Evolutionary conservation across 1,140 invertebrate genomes (phyloP).

Genomic region (Tyrophagus putrescentiae): DNA sequence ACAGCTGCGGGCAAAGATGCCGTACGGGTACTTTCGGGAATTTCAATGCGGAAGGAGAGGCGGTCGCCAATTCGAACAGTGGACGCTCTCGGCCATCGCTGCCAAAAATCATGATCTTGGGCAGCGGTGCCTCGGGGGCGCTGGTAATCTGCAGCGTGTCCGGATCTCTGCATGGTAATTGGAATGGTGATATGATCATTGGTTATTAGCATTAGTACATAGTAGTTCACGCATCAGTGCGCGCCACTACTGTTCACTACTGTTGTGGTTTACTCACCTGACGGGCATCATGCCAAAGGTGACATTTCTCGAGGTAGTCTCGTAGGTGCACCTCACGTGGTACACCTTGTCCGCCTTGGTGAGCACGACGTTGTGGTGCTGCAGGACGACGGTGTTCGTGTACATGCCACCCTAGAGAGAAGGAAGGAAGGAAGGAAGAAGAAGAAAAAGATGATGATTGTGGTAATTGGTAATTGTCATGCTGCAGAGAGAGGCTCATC

Average conservation of each 20-base stretch:
- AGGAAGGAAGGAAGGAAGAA: slow-evolving; percentile 29
- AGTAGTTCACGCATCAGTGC: neutral
- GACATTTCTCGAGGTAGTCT: slow-evolving; percentile 89
- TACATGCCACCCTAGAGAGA: slow-evolving; percentile 68
- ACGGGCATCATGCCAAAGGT: slow-evolving; percentile 95
- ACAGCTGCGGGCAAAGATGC: slow-evolving; percentile 84
- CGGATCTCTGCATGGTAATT: slow-evolving; percentile 49
- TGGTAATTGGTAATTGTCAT: neutral
- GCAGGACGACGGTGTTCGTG: slow-evolving; percentile 81
- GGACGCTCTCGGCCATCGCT: slow-evolving; percentile 62
- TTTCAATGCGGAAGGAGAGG: slow-evolving; percentile 85
- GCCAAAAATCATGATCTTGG: slow-evolving; percentile 78
- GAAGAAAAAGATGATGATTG: slow-evolving; percentile 1
- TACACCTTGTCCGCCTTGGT: slow-evolving; percentile 92
- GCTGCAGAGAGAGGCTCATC: neutral
- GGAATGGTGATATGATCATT: neutral
- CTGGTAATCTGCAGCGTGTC: slow-evolving; percentile 90
- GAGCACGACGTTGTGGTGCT: slow-evolving; percentile 90
- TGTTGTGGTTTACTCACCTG: slow-evolving; percentile 49
- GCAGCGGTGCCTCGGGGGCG: slow-evolving; percentile 79
- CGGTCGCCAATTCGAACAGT: slow-evolving; percentile 86
- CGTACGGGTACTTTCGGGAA: slow-evolving; percentile 89
- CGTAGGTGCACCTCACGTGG: slow-evolving; percentile 88
- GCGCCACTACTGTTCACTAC: no score
- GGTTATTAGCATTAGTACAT: neutral